Evolutionary conservation across 2,888 invertebrate genomes (phyloP), one percentile per base, ranked within the genome.

Genomic region (Exocentrus adspersus): DNA sequence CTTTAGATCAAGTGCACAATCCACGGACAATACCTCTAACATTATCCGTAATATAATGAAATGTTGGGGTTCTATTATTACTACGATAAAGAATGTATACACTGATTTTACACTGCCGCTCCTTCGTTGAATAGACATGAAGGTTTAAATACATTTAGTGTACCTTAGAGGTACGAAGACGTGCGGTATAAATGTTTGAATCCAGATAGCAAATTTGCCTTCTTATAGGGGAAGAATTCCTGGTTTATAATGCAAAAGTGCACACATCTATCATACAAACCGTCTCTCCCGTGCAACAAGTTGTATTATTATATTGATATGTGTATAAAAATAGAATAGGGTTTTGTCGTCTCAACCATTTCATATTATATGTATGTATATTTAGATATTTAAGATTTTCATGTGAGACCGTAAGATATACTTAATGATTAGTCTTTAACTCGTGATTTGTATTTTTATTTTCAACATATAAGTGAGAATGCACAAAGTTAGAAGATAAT

Each of bases 1-100:
- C 80, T 79, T 79, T 78, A 77, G 79, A 80, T 80, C 79, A 80
- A 81, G 80, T 81, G 80, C 76, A 79, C 79, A 80, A 81, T 81
- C 80, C 79, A 77, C 77, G 79, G 79, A 81, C 79, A 80, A 81
- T 80, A 71, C 78, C 72, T 75, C 78, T 75, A 79, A 81, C 79
- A 79, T 80, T 80, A 81, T 81, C 80, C 79, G 76, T 72, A 79
- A 78, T 77, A 81, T 80, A 80, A 81, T 80, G 79, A 80, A 80
- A 78, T 79, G 79, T 78, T 79, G 78, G 80, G 80, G 80, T 78
- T 76, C 79, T 74, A 78, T 78, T 80, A 80, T 80, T 72, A 67
- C 75, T 66, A 69, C 75, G 75, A 78, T 79, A 77, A 80, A 79
- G 78, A 78, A 79, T 77, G 77, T 78, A 77, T 78, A 79, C 78